A percentile compares a stretch with the other conserved stretches of the same genome.
Evolutionary conservation across 64 coral and sea anemone species (phyloP).

Genomic region (Stylophora pistillata): DNA sequence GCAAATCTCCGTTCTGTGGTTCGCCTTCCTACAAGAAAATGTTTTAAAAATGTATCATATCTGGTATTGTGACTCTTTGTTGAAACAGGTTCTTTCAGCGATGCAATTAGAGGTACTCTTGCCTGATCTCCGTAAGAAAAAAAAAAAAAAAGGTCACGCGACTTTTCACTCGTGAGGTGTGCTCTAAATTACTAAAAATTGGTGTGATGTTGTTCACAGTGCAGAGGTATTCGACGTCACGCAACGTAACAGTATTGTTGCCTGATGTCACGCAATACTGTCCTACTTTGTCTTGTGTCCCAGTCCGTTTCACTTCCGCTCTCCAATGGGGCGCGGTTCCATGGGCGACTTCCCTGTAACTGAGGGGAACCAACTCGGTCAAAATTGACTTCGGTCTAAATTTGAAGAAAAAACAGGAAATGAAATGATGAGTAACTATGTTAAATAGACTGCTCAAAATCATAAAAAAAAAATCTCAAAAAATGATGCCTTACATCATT

Average conservation of each 20-base stretch:
- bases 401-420: not conserved
- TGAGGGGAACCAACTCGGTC: slow-evolving; percentile 38
- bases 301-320: slow-evolving; percentile 60
- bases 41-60: too few species aligned
- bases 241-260: not conserved
- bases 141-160: not conserved
- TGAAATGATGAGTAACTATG: not conserved
- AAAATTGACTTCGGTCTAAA: slow-evolving; percentile 67
- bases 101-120: too few species aligned
- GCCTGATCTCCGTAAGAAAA: too few species aligned
- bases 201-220: not conserved
- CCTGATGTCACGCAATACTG: not conserved
- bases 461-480: not conserved
- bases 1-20: not conserved
- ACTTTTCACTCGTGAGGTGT: not conserved
- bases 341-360: slow-evolving; percentile 42
- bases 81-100: too few species aligned
- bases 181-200: not conserved
- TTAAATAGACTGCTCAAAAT: too few species aligned
- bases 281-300: slow-evolving; percentile 13
- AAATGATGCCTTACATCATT: slow-evolving; percentile 42
- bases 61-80: too few species aligned
- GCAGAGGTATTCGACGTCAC: not conserved
- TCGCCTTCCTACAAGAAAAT: not conserved
- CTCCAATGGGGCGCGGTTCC: slow-evolving; percentile 35